phyloP scores from a whole-genome alignment of 2,113 vertebrate genomes.

The Tilapia sparmanii region DNA sequence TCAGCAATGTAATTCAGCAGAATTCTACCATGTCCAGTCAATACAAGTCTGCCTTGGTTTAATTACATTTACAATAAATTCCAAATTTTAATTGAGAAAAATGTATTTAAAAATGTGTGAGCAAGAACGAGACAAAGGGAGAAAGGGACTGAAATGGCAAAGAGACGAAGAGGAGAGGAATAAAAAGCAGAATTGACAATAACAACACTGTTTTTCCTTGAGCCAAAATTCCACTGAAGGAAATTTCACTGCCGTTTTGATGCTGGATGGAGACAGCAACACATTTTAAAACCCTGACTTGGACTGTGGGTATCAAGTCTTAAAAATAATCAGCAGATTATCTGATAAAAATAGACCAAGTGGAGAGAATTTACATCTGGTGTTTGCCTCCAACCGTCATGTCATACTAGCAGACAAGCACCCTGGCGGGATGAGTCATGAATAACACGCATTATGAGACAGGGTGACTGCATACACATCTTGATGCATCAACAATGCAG shows the following conservation, averaged over 20 bases:
- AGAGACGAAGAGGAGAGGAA: neutral
- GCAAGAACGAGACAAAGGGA: neutral
- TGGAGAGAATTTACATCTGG: neutral
- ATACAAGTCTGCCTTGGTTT: neutral
- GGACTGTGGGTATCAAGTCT: neutral
- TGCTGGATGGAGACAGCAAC: neutral
- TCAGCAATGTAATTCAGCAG: slow-evolving; percentile 34
- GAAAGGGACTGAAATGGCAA: neutral
- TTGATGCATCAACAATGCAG: neutral
- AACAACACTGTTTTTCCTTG: neutral
- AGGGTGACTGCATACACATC: neutral
- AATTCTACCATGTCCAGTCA: neutral
- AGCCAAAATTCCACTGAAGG: neutral
- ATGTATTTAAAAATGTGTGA: neutral
- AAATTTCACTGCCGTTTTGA: neutral
- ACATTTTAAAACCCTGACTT: neutral
- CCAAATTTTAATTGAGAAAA: neutral
- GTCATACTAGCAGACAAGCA: neutral
- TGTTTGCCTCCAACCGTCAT: neutral
- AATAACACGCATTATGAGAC: neutral
- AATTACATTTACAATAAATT: neutral
- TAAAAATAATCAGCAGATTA: neutral
- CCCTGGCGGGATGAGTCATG: neutral
- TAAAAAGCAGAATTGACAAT: neutral
- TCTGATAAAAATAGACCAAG: neutral